phyloP scores from a whole-genome alignment of 2,888 invertebrate genomes.

The Cepaea hortensis region DNA sequence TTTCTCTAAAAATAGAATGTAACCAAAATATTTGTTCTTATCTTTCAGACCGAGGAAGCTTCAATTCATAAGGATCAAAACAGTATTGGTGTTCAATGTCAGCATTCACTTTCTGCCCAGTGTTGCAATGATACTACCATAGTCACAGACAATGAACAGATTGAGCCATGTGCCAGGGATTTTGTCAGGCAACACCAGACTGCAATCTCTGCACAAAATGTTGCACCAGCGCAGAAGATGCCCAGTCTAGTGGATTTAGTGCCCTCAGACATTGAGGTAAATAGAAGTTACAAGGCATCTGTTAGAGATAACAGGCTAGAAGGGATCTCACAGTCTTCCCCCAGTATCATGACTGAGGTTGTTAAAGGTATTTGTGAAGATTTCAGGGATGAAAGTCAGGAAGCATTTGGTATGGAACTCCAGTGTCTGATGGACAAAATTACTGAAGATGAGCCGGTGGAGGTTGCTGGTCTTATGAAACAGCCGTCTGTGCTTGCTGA shows the following conservation, averaged over 20 bases:
- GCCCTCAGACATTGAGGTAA: neutral
- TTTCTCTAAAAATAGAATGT: too few species aligned
- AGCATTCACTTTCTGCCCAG: too few species aligned
- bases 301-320: neutral
- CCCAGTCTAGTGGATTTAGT: neutral
- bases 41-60: too few species aligned
- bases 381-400: conserved; percentile 21
- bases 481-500: neutral
- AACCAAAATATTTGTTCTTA: too few species aligned
- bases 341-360: neutral
- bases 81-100: neutral
- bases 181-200: neutral
- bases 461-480: neutral
- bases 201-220: neutral
- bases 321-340: neutral
- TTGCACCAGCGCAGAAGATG: neutral
- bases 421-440: neutral
- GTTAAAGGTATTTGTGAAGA: conserved; percentile 8
- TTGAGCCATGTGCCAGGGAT: neutral
- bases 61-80: too few species aligned
- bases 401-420: neutral
- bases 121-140: neutral
- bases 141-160: neutral
- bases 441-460: neutral
- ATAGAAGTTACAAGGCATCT: neutral